Evolutionary conservation across 1,140 invertebrate species (phyloP).

Genomic region (Ephestia elutella): DNA sequence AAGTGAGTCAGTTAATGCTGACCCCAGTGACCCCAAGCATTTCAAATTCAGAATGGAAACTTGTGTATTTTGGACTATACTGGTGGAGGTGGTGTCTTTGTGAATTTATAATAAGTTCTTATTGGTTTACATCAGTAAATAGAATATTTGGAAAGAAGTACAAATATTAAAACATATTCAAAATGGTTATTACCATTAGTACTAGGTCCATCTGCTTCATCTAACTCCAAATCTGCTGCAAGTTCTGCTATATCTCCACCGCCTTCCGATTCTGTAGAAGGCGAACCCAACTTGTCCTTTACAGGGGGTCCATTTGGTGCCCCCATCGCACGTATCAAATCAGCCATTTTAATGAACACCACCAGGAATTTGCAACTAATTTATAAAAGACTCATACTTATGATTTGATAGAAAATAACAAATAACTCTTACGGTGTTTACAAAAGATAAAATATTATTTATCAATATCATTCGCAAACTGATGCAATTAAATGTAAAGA

Average conservation of each 20-base stretch:
- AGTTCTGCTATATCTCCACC: slow-evolving; percentile 79
- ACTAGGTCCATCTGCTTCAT: slow-evolving; percentile 82
- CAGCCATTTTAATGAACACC: slow-evolving; percentile 73
- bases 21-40: too few relatives aligned
- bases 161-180: background rate
- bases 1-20: too few relatives aligned
- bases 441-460: slow-evolving; percentile 27
- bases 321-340: slow-evolving; percentile 78
- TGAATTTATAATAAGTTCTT: too few relatives aligned
- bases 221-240: slow-evolving; percentile 84
- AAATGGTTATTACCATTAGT: slow-evolving; percentile 76
- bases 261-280: slow-evolving; percentile 88
- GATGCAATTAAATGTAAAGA: too few relatives aligned
- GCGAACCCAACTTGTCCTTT: slow-evolving; percentile 85
- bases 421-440: slow-evolving; percentile 35
- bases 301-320: slow-evolving; percentile 76
- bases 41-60: too few relatives aligned
- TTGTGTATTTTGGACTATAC: too few relatives aligned
- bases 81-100: too few relatives aligned
- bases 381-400: slow-evolving; percentile 40
- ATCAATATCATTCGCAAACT: background rate
- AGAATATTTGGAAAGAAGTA: background rate
- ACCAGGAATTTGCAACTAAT: slow-evolving; percentile 13
- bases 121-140: too few relatives aligned
- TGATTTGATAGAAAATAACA: slow-evolving; percentile 30